Conservation (phyloP, 2,797 vertebrate species). For the Pelodytes ibericus region DNA sequence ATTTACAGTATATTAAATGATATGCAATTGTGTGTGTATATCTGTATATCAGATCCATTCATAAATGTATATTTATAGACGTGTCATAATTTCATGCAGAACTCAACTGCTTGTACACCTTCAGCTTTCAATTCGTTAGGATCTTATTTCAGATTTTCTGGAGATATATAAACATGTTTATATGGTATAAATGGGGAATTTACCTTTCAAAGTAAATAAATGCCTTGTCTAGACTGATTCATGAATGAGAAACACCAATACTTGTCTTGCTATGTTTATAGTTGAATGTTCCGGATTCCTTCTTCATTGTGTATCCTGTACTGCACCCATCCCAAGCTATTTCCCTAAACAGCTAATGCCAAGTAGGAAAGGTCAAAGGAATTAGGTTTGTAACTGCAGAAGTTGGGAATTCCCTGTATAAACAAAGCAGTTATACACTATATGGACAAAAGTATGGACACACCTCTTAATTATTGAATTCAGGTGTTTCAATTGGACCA, state of each 20-base stretch:
- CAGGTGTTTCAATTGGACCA: no score
- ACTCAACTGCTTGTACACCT: no score
- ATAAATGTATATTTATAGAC: no score
- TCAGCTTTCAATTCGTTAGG: neutral
- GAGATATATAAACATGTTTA: neutral
- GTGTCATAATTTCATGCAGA: no score
- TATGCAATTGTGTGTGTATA: no score
- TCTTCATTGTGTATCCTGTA: slow-evolving; percentile 16
- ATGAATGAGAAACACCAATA: slow-evolving; percentile 6
- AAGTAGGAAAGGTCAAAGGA: slow-evolving; percentile 5
- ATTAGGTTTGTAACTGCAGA: neutral
- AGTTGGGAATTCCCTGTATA: neutral
- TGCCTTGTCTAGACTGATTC: slow-evolving; percentile 16
- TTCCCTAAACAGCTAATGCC: slow-evolving; percentile 20
- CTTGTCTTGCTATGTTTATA: slow-evolving; percentile 8
- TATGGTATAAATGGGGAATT: neutral
- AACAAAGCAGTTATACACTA: neutral
- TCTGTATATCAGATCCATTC: no score
- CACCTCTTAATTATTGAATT: no score
- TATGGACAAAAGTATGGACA: no score
- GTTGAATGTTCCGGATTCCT: slow-evolving; percentile 18
- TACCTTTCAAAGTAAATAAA: neutral
- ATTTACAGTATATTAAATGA: no score
- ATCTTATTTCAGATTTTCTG: neutral
- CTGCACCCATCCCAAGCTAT: slow-evolving; percentile 30